Evolutionary conservation across 2,888 invertebrate genomes (phyloP).

Genomic region (Frankliniella fusca): DNA sequence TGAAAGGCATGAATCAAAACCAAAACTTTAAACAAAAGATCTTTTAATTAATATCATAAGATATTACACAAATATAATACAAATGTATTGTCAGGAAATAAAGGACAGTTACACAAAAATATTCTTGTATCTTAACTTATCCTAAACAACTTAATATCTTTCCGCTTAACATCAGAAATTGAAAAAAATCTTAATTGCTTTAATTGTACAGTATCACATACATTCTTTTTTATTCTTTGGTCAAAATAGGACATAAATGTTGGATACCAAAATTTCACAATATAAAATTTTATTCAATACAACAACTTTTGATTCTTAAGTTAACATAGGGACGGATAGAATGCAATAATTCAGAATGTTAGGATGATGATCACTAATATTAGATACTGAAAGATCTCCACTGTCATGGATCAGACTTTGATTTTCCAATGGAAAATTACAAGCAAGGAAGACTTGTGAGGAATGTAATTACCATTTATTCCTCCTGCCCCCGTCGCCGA

Average conservation of each 20-base stretch:
- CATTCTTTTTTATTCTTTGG: neutral
- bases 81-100: neutral
- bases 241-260: neutral
- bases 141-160: neutral
- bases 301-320: neutral
- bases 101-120: neutral
- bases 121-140: neutral
- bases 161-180: no score
- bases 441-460: neutral
- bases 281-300: neutral
- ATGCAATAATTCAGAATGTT: no score
- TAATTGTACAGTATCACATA: neutral
- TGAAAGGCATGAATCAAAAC: neutral
- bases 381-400: neutral
- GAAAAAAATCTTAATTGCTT: no score
- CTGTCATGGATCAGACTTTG: neutral
- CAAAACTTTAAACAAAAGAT: neutral
- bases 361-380: no score
- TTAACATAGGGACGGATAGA: no score
- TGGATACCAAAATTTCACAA: neutral
- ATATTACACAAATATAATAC: neutral
- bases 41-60: neutral
- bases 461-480: neutral
- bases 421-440: neutral
- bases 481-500: neutral